phyloP scores from a whole-genome alignment of 2,888 invertebrate species.

The Crepidodera aurea region DNA sequence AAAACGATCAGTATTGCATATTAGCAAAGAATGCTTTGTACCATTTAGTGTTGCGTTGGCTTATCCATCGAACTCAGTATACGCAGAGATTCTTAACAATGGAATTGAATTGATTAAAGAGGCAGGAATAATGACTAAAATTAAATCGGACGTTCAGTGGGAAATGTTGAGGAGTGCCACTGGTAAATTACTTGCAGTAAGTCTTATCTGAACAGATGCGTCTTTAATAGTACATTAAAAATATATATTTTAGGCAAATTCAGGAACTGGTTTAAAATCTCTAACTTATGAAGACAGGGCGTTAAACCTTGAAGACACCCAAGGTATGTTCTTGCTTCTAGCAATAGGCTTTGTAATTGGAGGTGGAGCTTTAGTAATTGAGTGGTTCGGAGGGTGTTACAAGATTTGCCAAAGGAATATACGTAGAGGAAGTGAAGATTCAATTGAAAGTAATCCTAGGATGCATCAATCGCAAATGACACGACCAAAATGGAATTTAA shows the following conservation, averaged over 20 bases:
- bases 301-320: constrained; percentile 79
- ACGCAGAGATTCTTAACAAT: constrained; percentile 68
- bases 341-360: constrained; percentile 75
- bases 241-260: constrained; percentile 60
- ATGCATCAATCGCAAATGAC: constrained; percentile 53
- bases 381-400: constrained; percentile 76
- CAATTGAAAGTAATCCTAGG: constrained; percentile 55
- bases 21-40: constrained; percentile 78
- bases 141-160: constrained; percentile 76
- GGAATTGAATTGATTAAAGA: constrained; percentile 72
- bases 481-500: constrained; percentile 4
- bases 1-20: constrained; percentile 73
- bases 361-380: constrained; percentile 69
- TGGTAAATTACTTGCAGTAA: constrained; percentile 72
- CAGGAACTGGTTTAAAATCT: constrained; percentile 61
- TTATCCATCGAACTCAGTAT: constrained; percentile 72
- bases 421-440: constrained; percentile 38
- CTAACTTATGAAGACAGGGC: constrained; percentile 72
- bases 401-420: constrained; percentile 64
- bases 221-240: not conserved
- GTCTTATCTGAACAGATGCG: not conserved
- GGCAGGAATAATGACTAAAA: constrained; percentile 73
- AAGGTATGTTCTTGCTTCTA: constrained; percentile 82
- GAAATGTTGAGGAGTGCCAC: constrained; percentile 70
- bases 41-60: constrained; percentile 74